Percentiles rank a stretch among this genome's conserved stretches.
These are phyloP conservation scores for Tachyglossus aculeatus DNA, from an alignment of 2,797 vertebrate genomes.

Conservation along the genomic window DNA sequence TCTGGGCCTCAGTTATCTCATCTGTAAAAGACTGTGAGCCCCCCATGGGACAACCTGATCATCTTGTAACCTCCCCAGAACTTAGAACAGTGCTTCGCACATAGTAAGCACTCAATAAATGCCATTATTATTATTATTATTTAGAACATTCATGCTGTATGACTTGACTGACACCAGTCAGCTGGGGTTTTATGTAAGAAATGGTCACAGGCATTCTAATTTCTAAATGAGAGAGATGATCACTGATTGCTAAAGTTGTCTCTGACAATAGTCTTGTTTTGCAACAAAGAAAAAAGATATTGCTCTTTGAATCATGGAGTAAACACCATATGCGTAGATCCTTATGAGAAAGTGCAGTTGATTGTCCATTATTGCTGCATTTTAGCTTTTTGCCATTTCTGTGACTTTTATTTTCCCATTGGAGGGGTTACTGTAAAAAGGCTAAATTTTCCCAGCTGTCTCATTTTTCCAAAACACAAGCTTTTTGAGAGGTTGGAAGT, in stretches of 20 bases:
- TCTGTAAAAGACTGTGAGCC: no score
- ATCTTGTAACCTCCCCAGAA: no score
- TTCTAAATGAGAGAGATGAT: no score
- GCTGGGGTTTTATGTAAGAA: no score
- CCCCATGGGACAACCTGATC: no score
- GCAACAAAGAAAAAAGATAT: conserved; percentile 1
- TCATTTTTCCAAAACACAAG: conserved; percentile 31
- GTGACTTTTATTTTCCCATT: conserved; percentile 62
- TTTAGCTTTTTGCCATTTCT: conserved; percentile 62
- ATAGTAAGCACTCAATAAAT: no score
- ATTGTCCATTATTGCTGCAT: conserved; percentile 58
- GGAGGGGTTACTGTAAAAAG: conserved; percentile 18
- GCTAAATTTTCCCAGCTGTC: conserved; percentile 65
- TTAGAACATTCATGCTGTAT: no score
- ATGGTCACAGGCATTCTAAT: no score
- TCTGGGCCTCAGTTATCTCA: no score
- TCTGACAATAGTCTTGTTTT: conserved; percentile 10
- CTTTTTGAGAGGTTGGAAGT: conserved; percentile 37
- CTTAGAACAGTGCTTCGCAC: no score
- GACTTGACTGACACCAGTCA: no score
- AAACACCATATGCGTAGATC: conserved; percentile 28
- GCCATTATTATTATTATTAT: no score
- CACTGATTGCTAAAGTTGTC: neutral
- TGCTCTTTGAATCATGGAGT: conserved; percentile 21
- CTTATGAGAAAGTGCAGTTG: conserved; percentile 45